These are phyloP conservation scores for Stramonita haemastoma DNA, from an alignment of 2,888 invertebrate genomes.

Conservation along the genomic window DNA sequence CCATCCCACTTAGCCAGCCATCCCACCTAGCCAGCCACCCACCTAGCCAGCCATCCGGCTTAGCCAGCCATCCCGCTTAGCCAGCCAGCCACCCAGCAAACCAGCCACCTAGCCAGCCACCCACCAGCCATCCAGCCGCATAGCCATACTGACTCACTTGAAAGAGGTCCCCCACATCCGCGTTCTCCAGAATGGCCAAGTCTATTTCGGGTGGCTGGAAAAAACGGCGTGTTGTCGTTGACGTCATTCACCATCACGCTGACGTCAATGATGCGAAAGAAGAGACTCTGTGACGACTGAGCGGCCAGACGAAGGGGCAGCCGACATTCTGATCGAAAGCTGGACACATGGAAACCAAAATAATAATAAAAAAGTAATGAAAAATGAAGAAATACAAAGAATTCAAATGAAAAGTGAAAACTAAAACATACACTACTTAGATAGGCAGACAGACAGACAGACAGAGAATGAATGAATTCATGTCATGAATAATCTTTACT, in stretches of 20 bases:
- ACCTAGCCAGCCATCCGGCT: neutral
- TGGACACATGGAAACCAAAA: neutral
- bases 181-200: slow-evolving; percentile 35
- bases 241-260: slow-evolving; percentile 57
- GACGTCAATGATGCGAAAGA: slow-evolving; percentile 81
- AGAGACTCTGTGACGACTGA: slow-evolving; percentile 57
- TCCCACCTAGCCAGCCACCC: neutral
- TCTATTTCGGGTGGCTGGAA: slow-evolving; percentile 48
- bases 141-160: neutral
- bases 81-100: neutral
- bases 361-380: no score
- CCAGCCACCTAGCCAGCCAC: neutral
- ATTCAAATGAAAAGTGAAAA: no score
- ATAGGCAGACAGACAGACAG: no score
- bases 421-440: no score
- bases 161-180: slow-evolving; percentile 29
- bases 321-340: slow-evolving; percentile 45
- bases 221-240: slow-evolving; percentile 64
- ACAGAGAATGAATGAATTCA: no score
- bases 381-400: no score
- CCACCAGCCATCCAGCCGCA: neutral
- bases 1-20: neutral
- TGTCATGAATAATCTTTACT: no score
- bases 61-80: neutral
- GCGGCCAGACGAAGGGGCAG: slow-evolving; percentile 53